phyloP scores from a whole-genome alignment of 2,113 vertebrate species.

The Phrynosoma blainvillii region DNA sequence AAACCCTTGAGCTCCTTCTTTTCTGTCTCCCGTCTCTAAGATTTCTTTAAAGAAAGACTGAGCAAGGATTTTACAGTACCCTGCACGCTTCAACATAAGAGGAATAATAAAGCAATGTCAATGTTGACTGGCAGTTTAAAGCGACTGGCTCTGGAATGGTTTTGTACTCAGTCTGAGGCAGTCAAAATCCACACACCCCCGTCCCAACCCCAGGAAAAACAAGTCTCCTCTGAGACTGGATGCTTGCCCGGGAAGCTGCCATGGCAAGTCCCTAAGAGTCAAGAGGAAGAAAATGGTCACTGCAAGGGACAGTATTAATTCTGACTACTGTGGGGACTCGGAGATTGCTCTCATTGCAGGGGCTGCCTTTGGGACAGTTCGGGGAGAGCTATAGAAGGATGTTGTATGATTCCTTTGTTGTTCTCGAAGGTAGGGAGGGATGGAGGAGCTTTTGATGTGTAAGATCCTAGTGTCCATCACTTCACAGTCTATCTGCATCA shows the following conservation, averaged over 20 bases:
- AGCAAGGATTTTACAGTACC: background rate
- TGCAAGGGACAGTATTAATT: background rate
- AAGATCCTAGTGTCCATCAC: conserved; percentile 94
- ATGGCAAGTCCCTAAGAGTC: background rate
- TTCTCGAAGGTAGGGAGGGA: conserved; percentile 86
- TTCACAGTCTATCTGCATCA: conserved; percentile 99
- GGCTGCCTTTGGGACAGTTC: conserved; percentile 71
- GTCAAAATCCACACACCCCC: background rate
- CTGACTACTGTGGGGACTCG: conserved; percentile 78
- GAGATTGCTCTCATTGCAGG: conserved; percentile 83
- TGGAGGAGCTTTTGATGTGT: conserved; percentile 90
- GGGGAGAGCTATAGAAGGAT: conserved; percentile 79
- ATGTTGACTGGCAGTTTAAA: background rate
- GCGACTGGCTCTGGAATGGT: too few relatives aligned
- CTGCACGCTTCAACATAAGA: background rate
- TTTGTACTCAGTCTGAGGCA: background rate
- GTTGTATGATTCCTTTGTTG: conserved; percentile 82
- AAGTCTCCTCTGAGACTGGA: background rate
- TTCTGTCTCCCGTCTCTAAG: too few relatives aligned
- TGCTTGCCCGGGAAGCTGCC: background rate
- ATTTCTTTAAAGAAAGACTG: background rate
- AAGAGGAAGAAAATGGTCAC: background rate
- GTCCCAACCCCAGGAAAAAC: background rate
- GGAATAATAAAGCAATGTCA: background rate
- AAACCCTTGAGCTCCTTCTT: too few relatives aligned